A percentile compares a stretch with the other conserved stretches of the same genome.
Conservation (phyloP, 92 coral and sea anemone genomes). For the Galaxea fascicularis region DNA sequence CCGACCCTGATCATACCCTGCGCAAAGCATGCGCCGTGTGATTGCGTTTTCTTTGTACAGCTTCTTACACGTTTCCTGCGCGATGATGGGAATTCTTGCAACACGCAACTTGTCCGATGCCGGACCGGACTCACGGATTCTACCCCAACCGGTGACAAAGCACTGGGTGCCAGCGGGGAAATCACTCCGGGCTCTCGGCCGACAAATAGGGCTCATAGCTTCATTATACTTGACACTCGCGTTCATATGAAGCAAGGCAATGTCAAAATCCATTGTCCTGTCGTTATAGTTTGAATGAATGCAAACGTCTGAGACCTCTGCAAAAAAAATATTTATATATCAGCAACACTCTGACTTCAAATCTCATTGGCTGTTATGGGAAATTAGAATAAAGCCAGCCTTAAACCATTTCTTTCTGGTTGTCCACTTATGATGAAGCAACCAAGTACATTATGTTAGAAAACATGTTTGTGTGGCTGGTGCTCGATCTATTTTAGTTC, state of each 20-base stretch:
- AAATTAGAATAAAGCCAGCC: no score
- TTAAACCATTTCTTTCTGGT: no score
- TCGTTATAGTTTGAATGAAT: constrained; percentile 69
- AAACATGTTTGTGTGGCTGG: no score
- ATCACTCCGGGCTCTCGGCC: constrained; percentile 38
- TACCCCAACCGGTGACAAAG: constrained; percentile 69
- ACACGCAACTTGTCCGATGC: constrained; percentile 66
- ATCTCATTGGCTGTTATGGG: background rate
- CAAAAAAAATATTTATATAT: background rate
- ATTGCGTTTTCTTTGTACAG: constrained; percentile 56
- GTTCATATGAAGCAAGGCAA: constrained; percentile 63
- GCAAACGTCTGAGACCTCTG: constrained; percentile 76
- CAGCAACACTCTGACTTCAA: no score
- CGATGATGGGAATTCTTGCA: constrained; percentile 71
- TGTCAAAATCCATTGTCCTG: constrained; percentile 71
- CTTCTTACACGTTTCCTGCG: constrained; percentile 44
- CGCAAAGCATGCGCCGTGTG: constrained; percentile 75
- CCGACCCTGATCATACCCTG: constrained; percentile 76
- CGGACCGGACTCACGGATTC: constrained; percentile 34
- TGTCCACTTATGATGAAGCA: no score
- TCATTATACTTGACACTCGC: constrained; percentile 51
- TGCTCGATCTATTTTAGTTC: no score
- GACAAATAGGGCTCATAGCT: constrained; percentile 69
- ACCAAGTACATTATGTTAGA: no score
- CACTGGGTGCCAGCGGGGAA: constrained; percentile 38